phyloP scores from a whole-genome alignment of 1,140 invertebrate species.

The Drosophila santomea region DNA sequence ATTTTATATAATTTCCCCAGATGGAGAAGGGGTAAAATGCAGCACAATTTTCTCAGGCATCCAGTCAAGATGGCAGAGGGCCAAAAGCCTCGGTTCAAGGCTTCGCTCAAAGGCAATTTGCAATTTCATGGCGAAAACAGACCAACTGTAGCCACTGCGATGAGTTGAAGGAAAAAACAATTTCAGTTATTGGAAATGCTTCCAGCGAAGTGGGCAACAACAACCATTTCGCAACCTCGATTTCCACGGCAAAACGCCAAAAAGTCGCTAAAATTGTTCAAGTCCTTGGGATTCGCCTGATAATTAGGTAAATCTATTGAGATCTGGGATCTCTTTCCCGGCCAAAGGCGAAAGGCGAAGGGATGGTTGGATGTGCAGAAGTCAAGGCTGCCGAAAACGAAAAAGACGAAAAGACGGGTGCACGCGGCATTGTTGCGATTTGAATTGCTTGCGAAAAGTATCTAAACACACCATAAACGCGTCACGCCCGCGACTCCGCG shows the following conservation, averaged over 20 bases:
- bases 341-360: constrained; percentile 3
- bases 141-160: constrained; percentile 15
- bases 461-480: constrained; percentile 80
- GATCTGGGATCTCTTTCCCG: not conserved
- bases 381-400: constrained; percentile 55
- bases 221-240: constrained; percentile 8
- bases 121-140: constrained; percentile 51
- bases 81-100: constrained; percentile 44
- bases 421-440: constrained; percentile 71
- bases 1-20: constrained; percentile 24
- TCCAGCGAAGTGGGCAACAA: constrained; percentile 42
- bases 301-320: constrained; percentile 72
- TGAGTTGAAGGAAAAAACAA: constrained; percentile 41
- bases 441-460: constrained; percentile 80
- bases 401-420: constrained; percentile 50
- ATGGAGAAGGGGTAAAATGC: constrained; percentile 20
- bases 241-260: constrained; percentile 56
- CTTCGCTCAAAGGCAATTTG: constrained; percentile 42
- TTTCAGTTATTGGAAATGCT: constrained; percentile 52
- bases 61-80: constrained; percentile 12
- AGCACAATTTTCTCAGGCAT: constrained; percentile 32
- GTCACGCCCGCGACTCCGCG: constrained; percentile 74
- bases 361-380: constrained; percentile 43
- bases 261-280: constrained; percentile 69
- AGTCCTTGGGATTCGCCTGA: constrained; percentile 63